Percentiles rank a stretch among this genome's conserved stretches.
phyloP scores from a whole-genome alignment of 2,888 invertebrate species.

The Campoplex capitator region DNA sequence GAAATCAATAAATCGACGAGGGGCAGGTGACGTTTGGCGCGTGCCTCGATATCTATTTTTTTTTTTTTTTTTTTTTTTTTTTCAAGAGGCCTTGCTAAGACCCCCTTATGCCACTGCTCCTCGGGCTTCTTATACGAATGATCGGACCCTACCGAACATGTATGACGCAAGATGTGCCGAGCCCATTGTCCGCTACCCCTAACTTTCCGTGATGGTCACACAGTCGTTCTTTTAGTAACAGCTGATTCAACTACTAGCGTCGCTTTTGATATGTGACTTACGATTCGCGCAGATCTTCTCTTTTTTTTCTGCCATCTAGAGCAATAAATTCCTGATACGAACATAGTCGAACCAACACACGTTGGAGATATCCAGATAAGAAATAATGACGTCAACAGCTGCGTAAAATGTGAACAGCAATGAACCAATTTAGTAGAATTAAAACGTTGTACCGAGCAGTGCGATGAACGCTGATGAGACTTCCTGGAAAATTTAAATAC shows the following conservation, averaged over 20 bases:
- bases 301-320: conserved; percentile 32
- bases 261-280: conserved; percentile 15
- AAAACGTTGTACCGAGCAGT: not conserved
- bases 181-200: conserved; percentile 56
- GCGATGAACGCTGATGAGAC: not conserved
- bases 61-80: conserved; percentile 67
- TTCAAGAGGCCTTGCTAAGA: conserved; percentile 58
- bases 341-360: not conserved
- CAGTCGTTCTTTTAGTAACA: conserved; percentile 43
- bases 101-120: conserved; percentile 41
- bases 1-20: conserved; percentile 81
- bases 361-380: not conserved
- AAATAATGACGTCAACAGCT: not conserved
- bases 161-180: conserved; percentile 59
- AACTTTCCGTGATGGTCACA: conserved; percentile 36
- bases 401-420: not conserved
- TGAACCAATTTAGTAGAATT: not conserved
- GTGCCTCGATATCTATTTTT: conserved; percentile 79
- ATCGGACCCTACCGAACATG: conserved; percentile 47
- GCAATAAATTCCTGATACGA: conserved; percentile 36
- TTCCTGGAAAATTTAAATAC: not conserved
- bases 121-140: conserved; percentile 46
- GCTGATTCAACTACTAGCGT: conserved; percentile 49
- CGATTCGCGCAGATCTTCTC: conserved; percentile 17
- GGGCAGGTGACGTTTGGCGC: conserved; percentile 80